These are phyloP conservation scores for Actinia tenebrosa DNA, from an alignment of 64 coral and sea anemone species.

Conservation along the genomic window DNA sequence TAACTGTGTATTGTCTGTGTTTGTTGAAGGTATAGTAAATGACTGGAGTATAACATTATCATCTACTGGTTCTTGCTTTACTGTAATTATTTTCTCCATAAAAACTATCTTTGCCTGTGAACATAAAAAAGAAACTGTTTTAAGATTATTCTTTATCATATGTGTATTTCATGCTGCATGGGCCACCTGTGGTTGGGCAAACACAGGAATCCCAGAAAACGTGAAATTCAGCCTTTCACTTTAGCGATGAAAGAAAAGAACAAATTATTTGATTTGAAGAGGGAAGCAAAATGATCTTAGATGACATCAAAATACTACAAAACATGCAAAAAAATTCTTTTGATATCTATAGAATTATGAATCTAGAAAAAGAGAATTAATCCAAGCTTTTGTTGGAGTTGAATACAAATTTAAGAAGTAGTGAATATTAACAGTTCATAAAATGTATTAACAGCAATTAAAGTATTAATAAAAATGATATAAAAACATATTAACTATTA, in stretches of 20 bases:
- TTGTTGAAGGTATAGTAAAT: constrained; percentile 9
- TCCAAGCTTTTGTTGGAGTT: no score
- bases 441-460: no score
- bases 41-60: constrained; percentile 42
- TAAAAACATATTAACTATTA: no score
- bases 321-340: no score
- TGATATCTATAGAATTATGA: no score
- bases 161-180: background rate
- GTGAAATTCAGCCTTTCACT: background rate
- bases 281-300: background rate
- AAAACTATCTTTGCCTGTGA: constrained; percentile 34
- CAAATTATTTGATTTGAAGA: background rate
- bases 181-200: background rate
- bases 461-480: no score
- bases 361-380: no score
- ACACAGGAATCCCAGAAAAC: background rate
- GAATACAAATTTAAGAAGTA: no score
- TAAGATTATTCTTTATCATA: no score
- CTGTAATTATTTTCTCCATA: constrained; percentile 99
- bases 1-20: constrained; percentile 7
- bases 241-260: background rate
- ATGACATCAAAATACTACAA: no score
- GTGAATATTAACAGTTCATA: no score
- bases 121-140: background rate
- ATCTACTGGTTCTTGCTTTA: constrained; percentile 93